These are phyloP conservation scores for Montifringilla adamsi DNA, from an alignment of 2,113 vertebrate species.

Conservation along the genomic window DNA sequence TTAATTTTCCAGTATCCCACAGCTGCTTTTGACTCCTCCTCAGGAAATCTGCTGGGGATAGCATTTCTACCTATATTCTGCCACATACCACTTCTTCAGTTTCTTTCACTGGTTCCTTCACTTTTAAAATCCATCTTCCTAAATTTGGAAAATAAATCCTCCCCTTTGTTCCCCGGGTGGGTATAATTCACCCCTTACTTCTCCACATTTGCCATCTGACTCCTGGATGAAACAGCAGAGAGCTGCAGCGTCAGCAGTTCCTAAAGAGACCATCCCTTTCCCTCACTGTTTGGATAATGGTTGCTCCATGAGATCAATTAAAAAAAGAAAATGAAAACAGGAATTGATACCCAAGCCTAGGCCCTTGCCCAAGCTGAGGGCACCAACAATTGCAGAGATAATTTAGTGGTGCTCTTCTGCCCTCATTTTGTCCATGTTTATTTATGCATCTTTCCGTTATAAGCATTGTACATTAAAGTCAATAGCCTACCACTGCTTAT, in stretches of 20 bases:
- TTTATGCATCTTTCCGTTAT: constrained; percentile 48
- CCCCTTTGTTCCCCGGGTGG: neutral
- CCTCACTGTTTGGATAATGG: constrained; percentile 3
- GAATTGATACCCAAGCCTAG: constrained; percentile 12
- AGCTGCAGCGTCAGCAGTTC: constrained; percentile 12
- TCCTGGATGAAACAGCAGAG: neutral
- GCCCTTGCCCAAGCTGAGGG: neutral
- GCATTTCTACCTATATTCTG: neutral
- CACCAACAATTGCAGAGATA: constrained; percentile 12
- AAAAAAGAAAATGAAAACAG: constrained; percentile 45
- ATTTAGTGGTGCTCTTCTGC: constrained; percentile 23
- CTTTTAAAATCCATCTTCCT: neutral
- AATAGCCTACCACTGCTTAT: constrained; percentile 54
- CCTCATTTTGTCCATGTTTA: constrained; percentile 52
- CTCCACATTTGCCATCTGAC: neutral
- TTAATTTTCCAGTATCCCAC: neutral
- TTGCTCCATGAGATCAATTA: constrained; percentile 21
- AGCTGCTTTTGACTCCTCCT: neutral
- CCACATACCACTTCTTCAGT: neutral
- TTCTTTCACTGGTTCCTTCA: neutral
- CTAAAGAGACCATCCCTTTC: constrained; percentile 17
- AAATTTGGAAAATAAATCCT: neutral
- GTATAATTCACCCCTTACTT: neutral
- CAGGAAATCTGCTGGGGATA: neutral
- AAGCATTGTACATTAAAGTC: constrained; percentile 35